Conservation (phyloP, 2,797 vertebrate genomes). For the Pipistrellus kuhlii region DNA sequence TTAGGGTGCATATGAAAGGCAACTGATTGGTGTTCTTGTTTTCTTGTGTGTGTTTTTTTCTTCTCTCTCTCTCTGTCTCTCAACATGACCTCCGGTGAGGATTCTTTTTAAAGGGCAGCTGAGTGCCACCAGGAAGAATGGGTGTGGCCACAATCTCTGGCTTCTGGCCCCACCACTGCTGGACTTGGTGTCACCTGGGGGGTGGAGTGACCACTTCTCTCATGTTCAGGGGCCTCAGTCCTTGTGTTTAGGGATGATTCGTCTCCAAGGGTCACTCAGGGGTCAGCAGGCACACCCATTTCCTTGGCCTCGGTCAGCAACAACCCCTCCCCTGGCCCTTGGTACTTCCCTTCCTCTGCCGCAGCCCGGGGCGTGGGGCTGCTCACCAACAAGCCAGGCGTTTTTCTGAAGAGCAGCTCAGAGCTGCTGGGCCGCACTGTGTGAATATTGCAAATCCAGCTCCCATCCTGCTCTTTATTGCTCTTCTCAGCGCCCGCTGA, state of each 20-base stretch:
- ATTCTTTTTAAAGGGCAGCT: neutral
- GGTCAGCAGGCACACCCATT: slow-evolving; percentile 45
- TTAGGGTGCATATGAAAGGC: neutral
- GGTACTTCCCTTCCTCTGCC: neutral
- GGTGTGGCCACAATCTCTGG: neutral
- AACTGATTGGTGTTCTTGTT: neutral
- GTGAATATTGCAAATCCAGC: neutral
- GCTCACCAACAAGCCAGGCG: neutral
- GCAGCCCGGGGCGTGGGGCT: neutral
- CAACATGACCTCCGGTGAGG: neutral
- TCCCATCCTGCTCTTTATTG: slow-evolving; percentile 65
- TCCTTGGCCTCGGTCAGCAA: slow-evolving; percentile 72
- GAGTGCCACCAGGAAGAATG: neutral
- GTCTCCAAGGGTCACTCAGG: neutral
- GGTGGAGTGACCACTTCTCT: neutral
- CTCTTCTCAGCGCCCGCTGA: slow-evolving; percentile 75
- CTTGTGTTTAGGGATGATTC: neutral
- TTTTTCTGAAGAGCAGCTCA: neutral
- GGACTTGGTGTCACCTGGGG: neutral
- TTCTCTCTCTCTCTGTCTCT: no score
- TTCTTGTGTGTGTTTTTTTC: no score
- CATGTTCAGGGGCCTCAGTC: neutral
- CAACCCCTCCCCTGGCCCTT: neutral
- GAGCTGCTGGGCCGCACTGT: neutral
- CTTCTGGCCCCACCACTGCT: neutral